Percentiles rank a stretch among this genome's conserved stretches.
These are phyloP conservation scores for Schizopygopsis malacanthus DNA, from an alignment of 2,797 vertebrate species.

Conservation along the genomic window DNA sequence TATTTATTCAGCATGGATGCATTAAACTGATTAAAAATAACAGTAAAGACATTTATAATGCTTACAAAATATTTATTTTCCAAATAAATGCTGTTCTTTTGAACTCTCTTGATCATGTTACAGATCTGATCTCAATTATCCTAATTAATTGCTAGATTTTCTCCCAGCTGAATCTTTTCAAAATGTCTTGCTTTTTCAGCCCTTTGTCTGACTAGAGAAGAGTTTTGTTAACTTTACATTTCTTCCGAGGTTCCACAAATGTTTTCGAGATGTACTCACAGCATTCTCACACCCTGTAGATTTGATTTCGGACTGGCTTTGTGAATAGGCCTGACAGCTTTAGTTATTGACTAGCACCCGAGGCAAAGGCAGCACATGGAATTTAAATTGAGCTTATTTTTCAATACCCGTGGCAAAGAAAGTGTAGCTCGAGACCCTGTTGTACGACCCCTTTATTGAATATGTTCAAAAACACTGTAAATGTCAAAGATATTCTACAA, in stretches of 20 bases:
- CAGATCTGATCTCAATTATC: too few species aligned
- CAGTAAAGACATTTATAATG: background rate
- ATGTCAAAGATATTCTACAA: background rate
- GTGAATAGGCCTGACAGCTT: slow-evolving; percentile 28
- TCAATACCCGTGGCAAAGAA: background rate
- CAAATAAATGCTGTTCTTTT: background rate
- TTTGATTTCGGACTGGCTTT: background rate
- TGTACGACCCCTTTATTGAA: background rate
- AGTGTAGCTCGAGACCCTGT: slow-evolving; percentile 2
- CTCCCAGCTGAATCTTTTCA: too few species aligned
- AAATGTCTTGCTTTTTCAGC: too few species aligned
- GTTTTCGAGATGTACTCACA: background rate
- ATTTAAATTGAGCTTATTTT: slow-evolving; percentile 16
- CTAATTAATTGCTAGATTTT: too few species aligned
- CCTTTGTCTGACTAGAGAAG: background rate
- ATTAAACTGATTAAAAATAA: background rate
- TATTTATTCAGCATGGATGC: background rate
- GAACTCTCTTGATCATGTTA: too few species aligned
- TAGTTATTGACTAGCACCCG: background rate
- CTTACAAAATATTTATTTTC: background rate
- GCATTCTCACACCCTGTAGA: slow-evolving; percentile 3
- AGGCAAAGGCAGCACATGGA: background rate
- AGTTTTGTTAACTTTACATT: background rate
- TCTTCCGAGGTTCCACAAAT: background rate
- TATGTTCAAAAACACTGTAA: slow-evolving; percentile 14